These are phyloP conservation scores for Diabrotica undecimpunctata DNA, from an alignment of 1,140 invertebrate genomes.

Conservation along the genomic window DNA sequence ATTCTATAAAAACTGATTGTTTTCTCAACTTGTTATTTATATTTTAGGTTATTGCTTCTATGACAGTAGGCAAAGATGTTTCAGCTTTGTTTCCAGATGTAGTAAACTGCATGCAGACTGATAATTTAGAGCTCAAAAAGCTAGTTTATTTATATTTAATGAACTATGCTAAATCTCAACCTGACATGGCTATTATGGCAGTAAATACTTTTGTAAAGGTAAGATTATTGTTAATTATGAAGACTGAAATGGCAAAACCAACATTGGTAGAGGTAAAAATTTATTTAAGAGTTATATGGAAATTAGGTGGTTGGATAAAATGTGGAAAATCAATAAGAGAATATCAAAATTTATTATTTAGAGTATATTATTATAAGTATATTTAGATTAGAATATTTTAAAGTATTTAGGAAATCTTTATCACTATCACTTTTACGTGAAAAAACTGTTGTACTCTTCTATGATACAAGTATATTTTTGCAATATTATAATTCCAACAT, in stretches of 20 bases:
- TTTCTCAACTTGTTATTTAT: background rate
- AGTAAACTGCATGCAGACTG: conserved; percentile 99
- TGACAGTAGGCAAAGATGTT: conserved; percentile 98
- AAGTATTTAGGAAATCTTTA: no score
- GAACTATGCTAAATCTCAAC: conserved; percentile 99
- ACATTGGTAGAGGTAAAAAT: background rate
- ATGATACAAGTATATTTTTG: no score
- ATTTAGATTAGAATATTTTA: no score
- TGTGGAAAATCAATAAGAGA: no score
- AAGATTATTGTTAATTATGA: conserved; percentile 30
- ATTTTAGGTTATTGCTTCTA: conserved; percentile 93
- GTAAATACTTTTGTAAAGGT: conserved; percentile 99
- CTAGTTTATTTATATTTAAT: conserved; percentile 98
- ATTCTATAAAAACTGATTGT: no score
- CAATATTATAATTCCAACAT: no score
- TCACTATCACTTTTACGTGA: no score
- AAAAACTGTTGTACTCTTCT: no score
- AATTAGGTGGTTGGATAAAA: no score
- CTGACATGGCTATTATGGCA: conserved; percentile 99
- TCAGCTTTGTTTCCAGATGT: conserved; percentile 98
- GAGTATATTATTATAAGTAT: no score
- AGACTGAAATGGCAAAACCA: no score
- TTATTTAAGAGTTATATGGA: background rate
- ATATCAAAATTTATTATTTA: no score
- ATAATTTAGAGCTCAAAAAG: conserved; percentile 99